These are phyloP conservation scores for Eretmochelys imbricata DNA, from an alignment of 2,113 vertebrate species.

Conservation along the genomic window DNA sequence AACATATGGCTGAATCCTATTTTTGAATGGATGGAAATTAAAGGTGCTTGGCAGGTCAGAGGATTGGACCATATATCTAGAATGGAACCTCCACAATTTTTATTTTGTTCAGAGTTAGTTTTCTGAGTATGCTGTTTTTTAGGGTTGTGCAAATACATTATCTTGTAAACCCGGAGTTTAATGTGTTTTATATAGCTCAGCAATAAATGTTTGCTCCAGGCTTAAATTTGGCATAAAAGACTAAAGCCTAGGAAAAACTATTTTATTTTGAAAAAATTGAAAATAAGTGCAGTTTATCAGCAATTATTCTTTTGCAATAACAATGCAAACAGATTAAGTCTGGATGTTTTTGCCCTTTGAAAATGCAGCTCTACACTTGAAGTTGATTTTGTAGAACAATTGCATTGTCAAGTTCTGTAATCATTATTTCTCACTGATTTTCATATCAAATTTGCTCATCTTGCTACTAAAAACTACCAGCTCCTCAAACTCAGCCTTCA, in stretches of 20 bases:
- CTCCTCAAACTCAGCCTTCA: background rate
- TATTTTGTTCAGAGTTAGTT: background rate
- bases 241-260: rapidly evolving
- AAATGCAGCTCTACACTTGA: background rate
- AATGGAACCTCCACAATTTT: background rate
- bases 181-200: background rate
- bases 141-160: background rate
- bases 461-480: background rate
- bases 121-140: background rate
- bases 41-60: background rate
- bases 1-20: background rate
- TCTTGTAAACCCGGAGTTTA: background rate
- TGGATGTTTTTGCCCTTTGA: background rate
- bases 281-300: background rate
- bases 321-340: background rate
- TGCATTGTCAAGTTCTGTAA: rapidly evolving
- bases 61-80: background rate
- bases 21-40: background rate
- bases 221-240: background rate
- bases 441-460: background rate
- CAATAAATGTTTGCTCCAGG: background rate
- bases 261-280: background rate
- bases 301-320: background rate
- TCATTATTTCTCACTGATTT: background rate
- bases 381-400: background rate